Evolutionary conservation across 92 coral and sea anemone species (phyloP), one percentile per base, ranked within the genome.

Genomic region (Palythoa heliodiscus): DNA sequence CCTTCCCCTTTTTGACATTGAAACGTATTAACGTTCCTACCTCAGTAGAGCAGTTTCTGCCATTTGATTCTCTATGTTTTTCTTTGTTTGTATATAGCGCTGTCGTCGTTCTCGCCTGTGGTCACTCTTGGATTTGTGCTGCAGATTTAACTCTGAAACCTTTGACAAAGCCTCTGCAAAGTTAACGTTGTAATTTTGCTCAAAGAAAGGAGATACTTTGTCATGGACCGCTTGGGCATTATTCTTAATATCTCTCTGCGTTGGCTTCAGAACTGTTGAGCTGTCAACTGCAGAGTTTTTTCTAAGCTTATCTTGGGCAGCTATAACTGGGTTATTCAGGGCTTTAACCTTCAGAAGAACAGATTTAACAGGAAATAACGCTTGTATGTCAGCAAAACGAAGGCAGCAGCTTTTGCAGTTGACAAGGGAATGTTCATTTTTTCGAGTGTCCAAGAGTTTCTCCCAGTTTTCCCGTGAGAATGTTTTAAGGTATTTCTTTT

Each of bases 391-490:
- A 24, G 84, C 57, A 76, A 71, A 79, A 50, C 91, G 38, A 15
- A 85, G 29, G 12, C 89, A 88, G 86, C 91, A 91, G 84, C 89
- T 85, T 66, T 86, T 78, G 57, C 89, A 91, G 64, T 91, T 70
- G n/a, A n/a, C 37, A 54, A 88, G 85, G 15, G 84, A 77, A 66
- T 88, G 93, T 25, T 91, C 91, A 25, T 86, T 77, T 66, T 86
- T 85, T 29, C 86, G 40, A 9, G 50, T 82, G 38, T 47, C 50
- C 19, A 82, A 63, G 19, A 91, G 61, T 38, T 71, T 29, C 9
- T 60, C 67, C 94, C 94, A 91, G 71, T 83, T 86, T 60, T 75
- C 74, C 12, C 55, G 63, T 24, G 90, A 91, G 63, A 91, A 91
- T 11, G 86, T 89, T 8, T 68, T 82, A 60, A 91, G 73, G 71